Base-by-base conservation (phyloP, 2,113 vertebrate species). In the Paramormyrops kingsleyae region DNA sequence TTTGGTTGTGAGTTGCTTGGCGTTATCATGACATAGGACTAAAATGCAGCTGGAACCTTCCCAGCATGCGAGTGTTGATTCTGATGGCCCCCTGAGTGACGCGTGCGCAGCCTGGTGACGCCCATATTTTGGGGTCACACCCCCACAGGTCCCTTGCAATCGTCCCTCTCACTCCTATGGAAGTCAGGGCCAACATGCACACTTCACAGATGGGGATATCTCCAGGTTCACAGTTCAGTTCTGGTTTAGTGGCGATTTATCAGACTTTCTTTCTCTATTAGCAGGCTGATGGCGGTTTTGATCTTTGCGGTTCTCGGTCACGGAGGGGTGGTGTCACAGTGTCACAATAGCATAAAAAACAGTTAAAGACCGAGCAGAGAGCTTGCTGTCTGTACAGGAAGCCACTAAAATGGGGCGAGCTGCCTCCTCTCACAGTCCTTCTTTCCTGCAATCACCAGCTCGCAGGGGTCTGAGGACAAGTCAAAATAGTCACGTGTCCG, bases 31-130 rank as follows among this genome's bases (percentile, higher is more conserved):
- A n/a, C n/a, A n/a, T n/a, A n/a, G n/a, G n/a, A n/a, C n/a, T n/a
- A n/a, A n/a, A n/a, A n/a, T n/a, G n/a, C n/a, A n/a, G n/a, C n/a
- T n/a, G n/a, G n/a, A n/a, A n/a, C n/a, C n/a, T n/a, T n/a, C n/a
- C n/a, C n/a, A n/a, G n/a, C n/a, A n/a, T n/a, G n/a, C n/a, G 49
- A 80, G 27, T 87, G 85, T 87, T 85, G 86, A 87, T 50, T 87
- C 62, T n/a, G 66, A 77, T 87, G 31, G 44, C 56, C 56, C 56
- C 7, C 21, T 9, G 21, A 3, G 24, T 62, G 56, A 62, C 7
- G 21, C 8, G 21, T n/a, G 21, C 2, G 35, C 77, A 21, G 62
- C 39, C 9, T 42, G 88, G 39, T 47, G 49, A 50, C 53, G 5
- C 19, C 53, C 19, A 19, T 7, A 5, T 56, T 24, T 56, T 56